Evolutionary conservation across 2,888 invertebrate genomes (phyloP), one percentile per base, ranked within the genome.

Genomic region (Brachynemurus nebulosus): DNA sequence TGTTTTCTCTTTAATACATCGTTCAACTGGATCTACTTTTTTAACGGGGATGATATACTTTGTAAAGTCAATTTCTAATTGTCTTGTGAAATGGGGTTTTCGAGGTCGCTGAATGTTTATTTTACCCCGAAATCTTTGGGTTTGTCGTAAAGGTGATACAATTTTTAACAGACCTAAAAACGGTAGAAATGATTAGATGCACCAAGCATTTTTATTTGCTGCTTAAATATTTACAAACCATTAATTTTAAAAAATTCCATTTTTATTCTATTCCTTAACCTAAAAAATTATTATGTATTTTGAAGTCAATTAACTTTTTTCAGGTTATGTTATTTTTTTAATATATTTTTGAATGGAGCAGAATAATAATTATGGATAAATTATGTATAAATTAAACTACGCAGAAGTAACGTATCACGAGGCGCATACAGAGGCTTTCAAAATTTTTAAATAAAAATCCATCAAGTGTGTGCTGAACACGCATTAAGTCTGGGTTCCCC

Each of bases 101-200:
- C 70, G 72, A 1, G 88, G 88, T 50, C 68, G 75, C 59, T 83
- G 80, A 34, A 88, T 74, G 56, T 88, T 86, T 42, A 86, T 80
- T 66, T 85, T 83, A 2, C 80, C 78, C 17, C 80, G 70, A 59
- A 73, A 82, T 52, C 86, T 69, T 57, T 76, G 76, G 5, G 74
- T 69, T 53, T 78, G 60, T 2, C 56, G 12, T 30, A 37, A 12
- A 2, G 44, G 44, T 11, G 37, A 38, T 6, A 44, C 17, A n/a
- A 16, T 11, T 18, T 38, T 37, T 17, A 44, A 11, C 2, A 44
- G 11, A 18, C 18, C 44, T 44, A 25, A 12, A 40, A n/a, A n/a
- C n/a, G n/a, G n/a, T n/a, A n/a, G 7, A 19, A 11, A 16, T n/a
- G n/a, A 11, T 16, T 19, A 19, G 19, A 8, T 19, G 17, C 14